These are phyloP conservation scores for Theretra japonica DNA, from an alignment of 2,888 invertebrate species.

Conservation along the genomic window DNA sequence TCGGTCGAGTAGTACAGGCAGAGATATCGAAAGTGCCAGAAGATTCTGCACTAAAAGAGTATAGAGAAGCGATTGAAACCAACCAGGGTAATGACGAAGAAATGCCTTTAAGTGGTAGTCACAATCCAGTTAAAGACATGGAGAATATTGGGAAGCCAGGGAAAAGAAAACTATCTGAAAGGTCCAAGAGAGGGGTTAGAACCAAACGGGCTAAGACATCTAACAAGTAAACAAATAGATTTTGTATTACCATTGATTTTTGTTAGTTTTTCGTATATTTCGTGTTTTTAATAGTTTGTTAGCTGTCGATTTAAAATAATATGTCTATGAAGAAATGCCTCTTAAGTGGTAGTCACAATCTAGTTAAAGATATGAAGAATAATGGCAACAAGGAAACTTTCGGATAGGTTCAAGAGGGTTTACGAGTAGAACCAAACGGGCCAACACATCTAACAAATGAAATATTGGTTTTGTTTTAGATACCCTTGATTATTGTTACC, in stretches of 20 bases:
- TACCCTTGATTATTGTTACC: not conserved
- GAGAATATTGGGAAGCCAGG: slow-evolving; percentile 47
- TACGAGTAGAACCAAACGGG: slow-evolving; percentile 51
- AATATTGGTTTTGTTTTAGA: not conserved
- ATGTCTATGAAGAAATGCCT: slow-evolving; percentile 46
- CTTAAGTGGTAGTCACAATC: slow-evolving; percentile 55
- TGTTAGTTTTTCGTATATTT: not conserved
- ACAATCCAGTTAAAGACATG: slow-evolving; percentile 54
- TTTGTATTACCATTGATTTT: not conserved
- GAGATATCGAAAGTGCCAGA: slow-evolving; percentile 37
- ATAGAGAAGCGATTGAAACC: slow-evolving; percentile 55
- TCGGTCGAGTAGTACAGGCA: slow-evolving; percentile 51
- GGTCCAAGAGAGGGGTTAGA: slow-evolving; percentile 45
- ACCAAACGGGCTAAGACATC: slow-evolving; percentile 47
- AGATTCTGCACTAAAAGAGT: slow-evolving; percentile 58
- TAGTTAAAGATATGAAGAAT: slow-evolving; percentile 50
- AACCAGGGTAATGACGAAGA: slow-evolving; percentile 48
- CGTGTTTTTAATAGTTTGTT: too few relatives aligned
- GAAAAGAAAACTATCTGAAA: slow-evolving; percentile 24
- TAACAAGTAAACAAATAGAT: not conserved
- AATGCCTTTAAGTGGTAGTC: slow-evolving; percentile 52
- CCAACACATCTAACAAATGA: slow-evolving; percentile 31
- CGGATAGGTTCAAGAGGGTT: slow-evolving; percentile 38
- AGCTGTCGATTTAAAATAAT: too few relatives aligned
- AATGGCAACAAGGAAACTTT: slow-evolving; percentile 40